Evolutionary conservation across 2,113 vertebrate species (phyloP).

Genomic region (Stomatorhinus ivindoensis): DNA sequence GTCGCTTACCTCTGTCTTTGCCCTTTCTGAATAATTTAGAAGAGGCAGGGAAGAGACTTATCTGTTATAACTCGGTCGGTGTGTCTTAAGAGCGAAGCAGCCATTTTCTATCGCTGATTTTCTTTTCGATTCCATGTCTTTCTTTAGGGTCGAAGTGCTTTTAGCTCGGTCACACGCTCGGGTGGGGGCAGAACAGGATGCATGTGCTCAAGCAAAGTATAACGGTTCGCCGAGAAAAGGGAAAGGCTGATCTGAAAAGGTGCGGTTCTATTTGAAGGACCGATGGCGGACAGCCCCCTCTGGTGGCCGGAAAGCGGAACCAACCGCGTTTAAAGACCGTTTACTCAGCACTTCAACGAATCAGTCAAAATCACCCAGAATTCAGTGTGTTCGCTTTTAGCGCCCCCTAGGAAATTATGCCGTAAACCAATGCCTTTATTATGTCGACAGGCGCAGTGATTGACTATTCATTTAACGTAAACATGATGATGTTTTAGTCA

Average conservation of each 20-base stretch:
- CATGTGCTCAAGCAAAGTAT: neutral
- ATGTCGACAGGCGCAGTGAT: neutral
- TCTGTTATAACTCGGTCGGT: neutral
- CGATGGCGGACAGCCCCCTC: conserved; percentile 51
- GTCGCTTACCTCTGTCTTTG: conserved; percentile 7
- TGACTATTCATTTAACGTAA: neutral
- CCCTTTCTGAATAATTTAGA: conserved; percentile 21
- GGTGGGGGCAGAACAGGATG: neutral
- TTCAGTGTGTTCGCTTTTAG: neutral
- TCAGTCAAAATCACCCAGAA: neutral
- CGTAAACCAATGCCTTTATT: neutral
- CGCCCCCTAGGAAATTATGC: neutral
- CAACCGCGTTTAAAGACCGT: neutral
- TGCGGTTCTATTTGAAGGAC: conserved; percentile 6
- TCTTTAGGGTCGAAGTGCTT: neutral
- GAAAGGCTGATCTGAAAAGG: conserved; percentile 5
- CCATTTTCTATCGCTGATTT: neutral
- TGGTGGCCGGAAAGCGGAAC: conserved; percentile 32
- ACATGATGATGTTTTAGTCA: neutral
- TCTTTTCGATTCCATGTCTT: neutral
- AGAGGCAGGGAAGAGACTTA: conserved; percentile 5
- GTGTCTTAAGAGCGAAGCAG: conserved; percentile 3
- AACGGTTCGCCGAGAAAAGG: neutral
- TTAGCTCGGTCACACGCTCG: neutral
- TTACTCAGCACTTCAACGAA: neutral